Evolutionary conservation across 2,113 vertebrate species (phyloP), one percentile per base, ranked within the genome.

Genomic region (Pseudois nayaur): DNA sequence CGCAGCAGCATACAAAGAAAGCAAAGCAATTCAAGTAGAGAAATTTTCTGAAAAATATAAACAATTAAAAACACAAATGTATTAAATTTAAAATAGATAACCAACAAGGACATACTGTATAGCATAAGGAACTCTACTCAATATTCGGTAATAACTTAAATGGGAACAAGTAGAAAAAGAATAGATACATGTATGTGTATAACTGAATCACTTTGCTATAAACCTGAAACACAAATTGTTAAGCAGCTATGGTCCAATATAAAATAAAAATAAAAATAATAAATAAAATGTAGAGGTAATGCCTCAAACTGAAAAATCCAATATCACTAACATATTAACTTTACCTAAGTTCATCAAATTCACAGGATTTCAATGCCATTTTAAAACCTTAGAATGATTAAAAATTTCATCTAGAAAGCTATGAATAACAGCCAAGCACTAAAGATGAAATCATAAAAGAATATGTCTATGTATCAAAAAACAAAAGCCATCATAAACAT

Each of bases 11-110:
- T 84, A 62, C 79, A 71, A 40, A 89, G 33, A 92, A 91, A 78
- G 57, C 11, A 90, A 31, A 97, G 94, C 50, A 83, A 90, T 82
- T 97, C 89, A 96, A 98, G 86, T 94, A 98, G 0, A 2, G 93
- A 94, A 83, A 31, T 7, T 95, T 29, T 62, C 95, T 98, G 92
- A 89, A 94, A 98, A 97, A 96, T 43, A 52, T 67, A 67, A 92
- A 92, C 59, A 71, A 31, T 79, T 71, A 89, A 90, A 81, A 81
- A 17, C 27, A 81, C 45, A 81, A 48, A 81, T 33, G 78, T 21
- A 11, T 17, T 81, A 33, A 33, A 50, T 81, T 50, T 81, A 50
- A 50, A 50, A 50, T 50, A 19, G 29, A 81, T 50, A 50, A 81
- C 29, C 78, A 50, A 81, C 45, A 50, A 81, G 78, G 45, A 81